phyloP scores from a whole-genome alignment of 2,113 vertebrate genomes.

The Trogon melanurus region DNA sequence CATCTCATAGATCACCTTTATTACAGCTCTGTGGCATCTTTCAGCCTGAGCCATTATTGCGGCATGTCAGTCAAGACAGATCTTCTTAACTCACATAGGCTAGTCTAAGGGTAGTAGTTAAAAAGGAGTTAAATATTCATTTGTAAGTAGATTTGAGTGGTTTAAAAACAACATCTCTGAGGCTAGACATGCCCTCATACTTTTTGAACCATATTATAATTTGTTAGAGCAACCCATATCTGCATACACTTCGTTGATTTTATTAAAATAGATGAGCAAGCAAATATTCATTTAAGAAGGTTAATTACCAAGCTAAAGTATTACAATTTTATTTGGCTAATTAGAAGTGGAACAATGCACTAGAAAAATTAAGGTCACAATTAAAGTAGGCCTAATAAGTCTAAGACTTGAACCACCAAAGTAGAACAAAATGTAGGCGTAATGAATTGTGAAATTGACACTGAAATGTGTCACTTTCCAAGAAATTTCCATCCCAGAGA shows the following conservation, averaged over 20 bases:
- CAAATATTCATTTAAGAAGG: conserved; percentile 1
- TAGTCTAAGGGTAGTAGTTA: background rate
- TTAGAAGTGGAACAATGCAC: conserved; percentile 28
- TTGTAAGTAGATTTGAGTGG: background rate
- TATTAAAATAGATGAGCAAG: conserved; percentile 34
- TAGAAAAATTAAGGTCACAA: conserved; percentile 18
- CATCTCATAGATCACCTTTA: background rate
- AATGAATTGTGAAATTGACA: background rate
- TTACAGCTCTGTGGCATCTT: background rate
- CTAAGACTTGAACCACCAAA: background rate
- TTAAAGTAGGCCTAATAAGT: background rate
- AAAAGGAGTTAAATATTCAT: background rate
- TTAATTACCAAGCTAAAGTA: conserved; percentile 13
- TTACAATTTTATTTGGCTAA: conserved; percentile 21
- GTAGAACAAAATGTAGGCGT: background rate
- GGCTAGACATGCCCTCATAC: background rate
- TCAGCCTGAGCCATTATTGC: background rate
- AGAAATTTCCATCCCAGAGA: background rate
- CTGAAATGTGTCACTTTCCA: background rate
- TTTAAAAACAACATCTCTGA: background rate
- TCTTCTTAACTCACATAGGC: background rate
- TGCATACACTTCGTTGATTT: background rate
- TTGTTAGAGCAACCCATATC: background rate
- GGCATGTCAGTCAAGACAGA: background rate
- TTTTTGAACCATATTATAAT: background rate